Percentiles rank a stretch among this genome's conserved stretches.
Conservation (phyloP, 35 echinoderm and acorn worm genomes). For the Anneissia japonica region DNA sequence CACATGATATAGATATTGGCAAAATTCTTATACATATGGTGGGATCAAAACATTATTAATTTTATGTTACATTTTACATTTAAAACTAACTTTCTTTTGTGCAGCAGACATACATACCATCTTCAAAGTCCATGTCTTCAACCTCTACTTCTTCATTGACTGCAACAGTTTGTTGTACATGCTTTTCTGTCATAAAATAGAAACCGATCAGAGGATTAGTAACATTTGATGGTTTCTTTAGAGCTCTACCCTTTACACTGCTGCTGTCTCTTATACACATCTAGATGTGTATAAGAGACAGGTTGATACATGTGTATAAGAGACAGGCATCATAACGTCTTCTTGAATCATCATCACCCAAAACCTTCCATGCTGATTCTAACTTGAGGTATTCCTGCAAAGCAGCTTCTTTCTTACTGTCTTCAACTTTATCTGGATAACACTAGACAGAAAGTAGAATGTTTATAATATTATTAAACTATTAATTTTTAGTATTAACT, state of each 20-base stretch:
- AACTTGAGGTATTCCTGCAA: not conserved
- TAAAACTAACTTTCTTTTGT: too few species aligned
- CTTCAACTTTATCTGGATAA: not conserved
- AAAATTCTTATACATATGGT: too few species aligned
- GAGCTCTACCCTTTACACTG: too few species aligned
- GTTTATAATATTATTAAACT: not conserved
- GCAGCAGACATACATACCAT: not conserved
- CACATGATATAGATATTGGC: too few species aligned
- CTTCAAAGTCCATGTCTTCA: not conserved
- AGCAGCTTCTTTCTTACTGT: not conserved
- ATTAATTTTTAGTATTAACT: too few species aligned
- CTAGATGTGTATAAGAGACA: too few species aligned
- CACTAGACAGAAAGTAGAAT: not conserved
- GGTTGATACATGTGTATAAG: too few species aligned
- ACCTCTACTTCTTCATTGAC: not conserved
- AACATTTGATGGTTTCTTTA: too few species aligned
- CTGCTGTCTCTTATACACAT: too few species aligned
- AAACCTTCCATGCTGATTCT: not conserved
- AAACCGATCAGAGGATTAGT: too few species aligned
- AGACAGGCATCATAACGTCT: not conserved
- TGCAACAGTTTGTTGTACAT: not conserved
- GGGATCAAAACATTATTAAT: too few species aligned
- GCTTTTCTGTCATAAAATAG: not conserved
- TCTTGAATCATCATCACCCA: not conserved
- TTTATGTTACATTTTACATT: too few species aligned